phyloP scores from a whole-genome alignment of 2,888 invertebrate genomes.

The Rhimphoctona megacephalus region DNA sequence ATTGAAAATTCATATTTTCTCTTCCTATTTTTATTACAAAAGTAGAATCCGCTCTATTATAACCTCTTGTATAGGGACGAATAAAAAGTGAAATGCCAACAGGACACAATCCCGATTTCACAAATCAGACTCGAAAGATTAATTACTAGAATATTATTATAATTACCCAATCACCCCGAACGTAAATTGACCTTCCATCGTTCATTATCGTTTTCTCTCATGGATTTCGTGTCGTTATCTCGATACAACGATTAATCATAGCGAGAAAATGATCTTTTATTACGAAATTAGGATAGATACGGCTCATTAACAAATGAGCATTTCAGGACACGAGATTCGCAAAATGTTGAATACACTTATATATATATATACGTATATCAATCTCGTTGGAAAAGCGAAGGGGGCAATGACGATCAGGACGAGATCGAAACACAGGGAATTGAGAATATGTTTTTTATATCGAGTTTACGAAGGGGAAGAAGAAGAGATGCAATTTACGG shows the following conservation, averaged over 20 bases:
- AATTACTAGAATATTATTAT: constrained; percentile 19
- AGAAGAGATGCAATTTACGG: constrained; percentile 76
- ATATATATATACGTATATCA: background rate
- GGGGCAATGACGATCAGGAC: constrained; percentile 31
- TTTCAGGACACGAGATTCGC: constrained; percentile 29
- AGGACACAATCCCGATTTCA: constrained; percentile 5
- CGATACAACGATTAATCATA: constrained; percentile 59
- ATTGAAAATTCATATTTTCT: background rate
- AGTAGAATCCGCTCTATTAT: background rate
- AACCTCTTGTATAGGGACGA: background rate
- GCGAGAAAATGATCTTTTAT: constrained; percentile 26
- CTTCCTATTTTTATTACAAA: background rate
- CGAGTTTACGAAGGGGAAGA: background rate
- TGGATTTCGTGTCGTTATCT: constrained; percentile 17
- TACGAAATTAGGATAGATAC: constrained; percentile 60
- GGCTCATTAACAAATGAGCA: constrained; percentile 58
- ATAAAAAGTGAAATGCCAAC: background rate
- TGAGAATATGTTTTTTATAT: constrained; percentile 34
- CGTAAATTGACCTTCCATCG: constrained; percentile 16
- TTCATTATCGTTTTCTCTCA: constrained; percentile 19
- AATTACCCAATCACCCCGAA: constrained; percentile 14
- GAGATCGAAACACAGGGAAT: constrained; percentile 28
- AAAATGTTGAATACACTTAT: constrained; percentile 18
- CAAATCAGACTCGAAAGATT: constrained; percentile 13
- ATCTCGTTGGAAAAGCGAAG: constrained; percentile 56